phyloP scores from a whole-genome alignment of 2,113 vertebrate species.

The Galeopterus variegatus region DNA sequence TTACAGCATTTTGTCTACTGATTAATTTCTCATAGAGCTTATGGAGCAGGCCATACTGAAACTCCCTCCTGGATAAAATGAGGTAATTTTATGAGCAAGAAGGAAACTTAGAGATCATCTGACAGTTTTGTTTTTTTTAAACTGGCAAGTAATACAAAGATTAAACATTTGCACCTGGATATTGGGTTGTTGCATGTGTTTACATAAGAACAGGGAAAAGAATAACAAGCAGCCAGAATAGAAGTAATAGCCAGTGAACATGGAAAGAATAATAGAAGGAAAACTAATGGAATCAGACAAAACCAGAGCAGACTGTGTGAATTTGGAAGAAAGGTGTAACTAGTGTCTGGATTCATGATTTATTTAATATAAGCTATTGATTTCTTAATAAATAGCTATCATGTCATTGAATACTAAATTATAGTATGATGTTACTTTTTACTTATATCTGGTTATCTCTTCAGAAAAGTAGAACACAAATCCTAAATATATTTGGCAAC shows the following conservation, averaged over 20 bases:
- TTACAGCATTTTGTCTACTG: slow-evolving; percentile 17
- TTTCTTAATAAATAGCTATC: slow-evolving; percentile 54
- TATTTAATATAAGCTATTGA: slow-evolving; percentile 31
- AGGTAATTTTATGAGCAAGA: slow-evolving; percentile 43
- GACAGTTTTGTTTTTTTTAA: slow-evolving; percentile 6
- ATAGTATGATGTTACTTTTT: slow-evolving; percentile 15
- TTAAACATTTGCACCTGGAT: neutral
- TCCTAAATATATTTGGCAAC: neutral
- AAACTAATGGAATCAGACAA: neutral
- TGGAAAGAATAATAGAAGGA: neutral
- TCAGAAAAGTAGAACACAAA: neutral
- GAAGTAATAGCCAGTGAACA: neutral
- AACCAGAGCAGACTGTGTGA: neutral
- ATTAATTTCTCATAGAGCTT: slow-evolving; percentile 57
- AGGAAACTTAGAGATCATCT: neutral
- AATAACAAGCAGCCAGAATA: neutral
- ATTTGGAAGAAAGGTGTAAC: slow-evolving; percentile 33
- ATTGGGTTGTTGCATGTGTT: slow-evolving; percentile 4
- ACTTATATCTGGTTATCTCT: slow-evolving; percentile 47
- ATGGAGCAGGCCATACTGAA: neutral
- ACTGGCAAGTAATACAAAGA: slow-evolving; percentile 33
- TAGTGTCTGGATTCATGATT: neutral
- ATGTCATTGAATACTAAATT: neutral
- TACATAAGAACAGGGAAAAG: slow-evolving; percentile 48
- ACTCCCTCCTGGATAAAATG: neutral